Base-by-base conservation (phyloP, 2,888 invertebrate genomes). In the Allophyes oxyacanthae region DNA sequence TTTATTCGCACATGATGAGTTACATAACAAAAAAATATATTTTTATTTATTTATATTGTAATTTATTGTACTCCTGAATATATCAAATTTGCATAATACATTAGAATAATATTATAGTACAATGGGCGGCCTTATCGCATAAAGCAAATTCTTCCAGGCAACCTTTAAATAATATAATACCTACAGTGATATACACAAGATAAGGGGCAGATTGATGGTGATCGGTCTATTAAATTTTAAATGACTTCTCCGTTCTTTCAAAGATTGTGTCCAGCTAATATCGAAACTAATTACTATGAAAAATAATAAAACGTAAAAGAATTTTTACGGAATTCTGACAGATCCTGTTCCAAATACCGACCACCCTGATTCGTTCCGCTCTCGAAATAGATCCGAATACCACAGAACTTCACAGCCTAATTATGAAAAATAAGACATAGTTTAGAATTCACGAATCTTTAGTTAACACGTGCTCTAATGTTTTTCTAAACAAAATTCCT, bases 371-470 rank as follows among this genome's bases (percentile, higher is more conserved):
- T 77, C 70, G 76, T 75, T 77, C 74, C 75, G 66, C 79, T 26
- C 59, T 65, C 60, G 32, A 81, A 74, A 78, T 82, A 80, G 71
- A 69, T 78, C 37, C 77, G 55, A 70, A 78, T 71, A 82, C 78
- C 79, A 71, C 28, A 83, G 82, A 88, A 85, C 88, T 88, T 88
- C 89, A 87, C 90, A 86, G 86, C 81, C 91, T 93, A 94, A 94
- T 94, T 93, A 92, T 88, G 88, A 91, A 85, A 91, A 93, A 92
- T 93, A 92, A 92, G 91, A 89, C 90, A 89, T 92, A 91, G 79
- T 89, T 88, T 82, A 82, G 84, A 84, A 79, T 89, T 87, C 86
- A 77, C 86, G 85, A 88, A 82, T 53, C 66, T 82, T 85, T 81
- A 82, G 85, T 89, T 89, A 94, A 92, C 93, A 93, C 93, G 93